phyloP scores from a whole-genome alignment of 2,797 vertebrate genomes.

The Cetoscarus ocellatus region DNA sequence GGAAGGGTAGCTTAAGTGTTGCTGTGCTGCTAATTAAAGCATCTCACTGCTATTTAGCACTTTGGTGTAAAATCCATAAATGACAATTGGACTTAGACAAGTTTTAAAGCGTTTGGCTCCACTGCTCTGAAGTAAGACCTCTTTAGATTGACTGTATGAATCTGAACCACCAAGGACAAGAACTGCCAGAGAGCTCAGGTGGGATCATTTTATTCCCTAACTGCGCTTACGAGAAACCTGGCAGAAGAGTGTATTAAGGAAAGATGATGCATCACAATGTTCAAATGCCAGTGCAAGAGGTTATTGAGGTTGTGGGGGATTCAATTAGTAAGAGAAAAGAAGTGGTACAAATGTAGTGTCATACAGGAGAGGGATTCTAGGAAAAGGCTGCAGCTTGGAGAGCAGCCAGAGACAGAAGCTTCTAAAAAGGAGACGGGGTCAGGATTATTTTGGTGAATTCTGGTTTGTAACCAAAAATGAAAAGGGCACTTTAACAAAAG shows the following conservation, averaged over 20 bases:
- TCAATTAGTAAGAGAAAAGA: constrained; percentile 20
- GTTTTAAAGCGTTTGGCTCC: constrained; percentile 4
- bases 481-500: too few species aligned
- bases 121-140: constrained; percentile 29
- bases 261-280: constrained; percentile 4
- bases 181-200: constrained; percentile 68
- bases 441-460: too few species aligned
- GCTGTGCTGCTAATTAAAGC: neutral
- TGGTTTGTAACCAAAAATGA: too few species aligned
- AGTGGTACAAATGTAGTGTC: neutral
- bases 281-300: constrained; percentile 20
- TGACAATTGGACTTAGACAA: constrained; percentile 3
- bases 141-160: constrained; percentile 46
- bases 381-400: neutral
- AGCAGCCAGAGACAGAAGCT: neutral
- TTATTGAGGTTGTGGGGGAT: constrained; percentile 8
- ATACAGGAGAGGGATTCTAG: neutral
- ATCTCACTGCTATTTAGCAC: neutral
- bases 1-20: neutral
- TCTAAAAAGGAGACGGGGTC: neutral
- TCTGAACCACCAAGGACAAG: constrained; percentile 47
- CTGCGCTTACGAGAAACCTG: constrained; percentile 27
- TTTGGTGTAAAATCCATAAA: constrained; percentile 1
- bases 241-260: constrained; percentile 28
- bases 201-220: constrained; percentile 38